These are phyloP conservation scores for Lypha dubia DNA, from an alignment of 2,888 invertebrate species.

Conservation along the genomic window DNA sequence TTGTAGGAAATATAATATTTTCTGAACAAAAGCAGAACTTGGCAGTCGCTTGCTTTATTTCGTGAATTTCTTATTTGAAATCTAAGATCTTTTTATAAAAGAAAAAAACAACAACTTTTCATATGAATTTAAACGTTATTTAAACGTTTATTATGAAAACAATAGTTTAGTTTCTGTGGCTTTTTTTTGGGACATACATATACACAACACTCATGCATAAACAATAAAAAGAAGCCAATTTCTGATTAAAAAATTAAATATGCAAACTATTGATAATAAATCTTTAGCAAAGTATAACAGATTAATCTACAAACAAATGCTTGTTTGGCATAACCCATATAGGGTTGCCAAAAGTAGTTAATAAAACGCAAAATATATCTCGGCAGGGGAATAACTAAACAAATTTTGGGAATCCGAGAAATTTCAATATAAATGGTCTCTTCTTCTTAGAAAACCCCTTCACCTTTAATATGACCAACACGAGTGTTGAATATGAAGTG, in stretches of 20 bases:
- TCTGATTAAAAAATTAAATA: conserved; percentile 65
- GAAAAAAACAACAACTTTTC: too few relatives aligned
- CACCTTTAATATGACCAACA: too few relatives aligned
- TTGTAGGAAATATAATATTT: conserved; percentile 16
- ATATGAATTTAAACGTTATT: background rate
- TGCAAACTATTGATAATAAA: conserved; percentile 69
- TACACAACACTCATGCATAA: too few relatives aligned
- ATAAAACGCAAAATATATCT: background rate
- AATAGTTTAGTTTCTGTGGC: conserved; percentile 14
- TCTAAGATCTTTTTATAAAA: conserved; percentile 27
- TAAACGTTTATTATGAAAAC: conserved; percentile 6
- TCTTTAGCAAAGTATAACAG: conserved; percentile 46
- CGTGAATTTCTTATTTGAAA: conserved; percentile 3
- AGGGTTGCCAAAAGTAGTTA: conserved; percentile 25
- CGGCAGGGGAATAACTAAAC: too few relatives aligned
- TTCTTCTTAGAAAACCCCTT: too few relatives aligned
- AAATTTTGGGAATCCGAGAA: too few relatives aligned
- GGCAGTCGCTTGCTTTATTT: background rate
- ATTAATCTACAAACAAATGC: conserved; percentile 46
- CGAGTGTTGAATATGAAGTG: too few relatives aligned
- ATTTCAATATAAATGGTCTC: too few relatives aligned
- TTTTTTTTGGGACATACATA: conserved; percentile 35
- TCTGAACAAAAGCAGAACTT: conserved; percentile 4
- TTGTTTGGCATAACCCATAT: background rate
- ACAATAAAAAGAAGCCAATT: conserved; percentile 31